phyloP scores from a whole-genome alignment of 2,113 vertebrate genomes.

The Actenoides lindsayi region DNA sequence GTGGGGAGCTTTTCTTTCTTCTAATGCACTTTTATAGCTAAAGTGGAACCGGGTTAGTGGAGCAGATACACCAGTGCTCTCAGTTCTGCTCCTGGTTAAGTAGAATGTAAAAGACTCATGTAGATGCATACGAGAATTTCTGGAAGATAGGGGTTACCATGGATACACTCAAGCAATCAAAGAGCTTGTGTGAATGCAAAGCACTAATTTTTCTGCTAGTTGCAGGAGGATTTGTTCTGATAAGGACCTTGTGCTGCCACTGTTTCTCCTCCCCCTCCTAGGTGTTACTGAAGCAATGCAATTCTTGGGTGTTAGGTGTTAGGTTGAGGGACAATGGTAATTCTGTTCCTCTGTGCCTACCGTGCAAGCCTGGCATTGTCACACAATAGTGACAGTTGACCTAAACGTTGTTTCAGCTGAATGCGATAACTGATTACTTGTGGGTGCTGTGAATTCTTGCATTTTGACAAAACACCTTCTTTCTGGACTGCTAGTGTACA shows the following conservation, averaged over 20 bases:
- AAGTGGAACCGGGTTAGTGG: not conserved
- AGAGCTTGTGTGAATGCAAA: slow-evolving; percentile 28
- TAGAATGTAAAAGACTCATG: slow-evolving; percentile 30
- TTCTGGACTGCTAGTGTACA: not conserved
- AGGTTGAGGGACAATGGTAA: not conserved
- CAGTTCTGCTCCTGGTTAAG: slow-evolving; percentile 12
- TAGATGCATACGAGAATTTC: slow-evolving; percentile 50
- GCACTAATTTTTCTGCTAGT: slow-evolving; percentile 32
- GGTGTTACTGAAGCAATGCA: not conserved
- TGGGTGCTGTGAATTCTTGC: fast-evolving
- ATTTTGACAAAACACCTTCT: not conserved
- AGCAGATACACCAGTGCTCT: not conserved
- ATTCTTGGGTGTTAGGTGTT: not conserved
- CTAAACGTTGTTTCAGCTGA: not conserved
- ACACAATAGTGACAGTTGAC: not conserved
- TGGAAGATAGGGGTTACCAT: slow-evolving; percentile 76
- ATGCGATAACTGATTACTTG: not conserved
- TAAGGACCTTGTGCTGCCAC: slow-evolving; percentile 40
- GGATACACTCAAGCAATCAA: slow-evolving; percentile 71
- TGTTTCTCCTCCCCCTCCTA: not conserved
- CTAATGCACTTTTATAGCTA: not conserved
- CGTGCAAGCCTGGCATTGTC: not conserved
- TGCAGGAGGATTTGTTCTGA: slow-evolving; percentile 58
- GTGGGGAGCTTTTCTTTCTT: not conserved
- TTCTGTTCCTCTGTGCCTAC: not conserved